These are phyloP conservation scores for Xanthia togata DNA, from an alignment of 2,888 invertebrate species.

Conservation along the genomic window DNA sequence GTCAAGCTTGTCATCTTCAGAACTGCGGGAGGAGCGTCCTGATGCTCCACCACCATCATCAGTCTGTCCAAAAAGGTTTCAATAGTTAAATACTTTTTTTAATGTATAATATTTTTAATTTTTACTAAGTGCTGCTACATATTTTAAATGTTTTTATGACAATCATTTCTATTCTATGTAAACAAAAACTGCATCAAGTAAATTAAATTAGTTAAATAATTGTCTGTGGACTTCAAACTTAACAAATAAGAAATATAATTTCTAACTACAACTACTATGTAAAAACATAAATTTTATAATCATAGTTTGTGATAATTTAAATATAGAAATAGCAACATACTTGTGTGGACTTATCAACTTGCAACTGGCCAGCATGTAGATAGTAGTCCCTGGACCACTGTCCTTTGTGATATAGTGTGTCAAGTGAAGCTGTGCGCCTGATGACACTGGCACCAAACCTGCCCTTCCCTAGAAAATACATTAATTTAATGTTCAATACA, in stretches of 20 bases:
- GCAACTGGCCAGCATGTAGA: conserved; percentile 92
- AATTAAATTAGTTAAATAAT: background rate
- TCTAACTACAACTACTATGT: background rate
- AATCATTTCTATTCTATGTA: background rate
- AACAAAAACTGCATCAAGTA: background rate
- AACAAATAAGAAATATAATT: background rate
- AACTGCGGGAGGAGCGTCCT: conserved; percentile 88
- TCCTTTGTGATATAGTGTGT: conserved; percentile 94
- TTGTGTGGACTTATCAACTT: conserved; percentile 95
- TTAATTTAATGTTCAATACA: background rate
- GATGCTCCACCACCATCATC: conserved; percentile 90
- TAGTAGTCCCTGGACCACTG: conserved; percentile 94
- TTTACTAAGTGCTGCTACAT: background rate
- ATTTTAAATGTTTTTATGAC: background rate
- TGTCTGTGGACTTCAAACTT: background rate
- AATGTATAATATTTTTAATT: background rate
- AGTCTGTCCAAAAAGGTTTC: conserved; percentile 87
- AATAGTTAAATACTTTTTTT: conserved; percentile 24
- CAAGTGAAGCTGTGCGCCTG: conserved; percentile 94
- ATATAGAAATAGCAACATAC: conserved; percentile 81
- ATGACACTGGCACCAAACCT: conserved; percentile 91
- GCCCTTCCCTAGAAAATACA: conserved; percentile 83
- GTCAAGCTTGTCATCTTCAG: conserved; percentile 91
- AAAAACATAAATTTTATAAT: conserved; percentile 9
- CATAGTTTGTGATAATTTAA: conserved; percentile 8